Evolutionary conservation across 2,888 invertebrate genomes (phyloP), one percentile per base, ranked within the genome.

Genomic region (Sarcophaga subvicina): DNA sequence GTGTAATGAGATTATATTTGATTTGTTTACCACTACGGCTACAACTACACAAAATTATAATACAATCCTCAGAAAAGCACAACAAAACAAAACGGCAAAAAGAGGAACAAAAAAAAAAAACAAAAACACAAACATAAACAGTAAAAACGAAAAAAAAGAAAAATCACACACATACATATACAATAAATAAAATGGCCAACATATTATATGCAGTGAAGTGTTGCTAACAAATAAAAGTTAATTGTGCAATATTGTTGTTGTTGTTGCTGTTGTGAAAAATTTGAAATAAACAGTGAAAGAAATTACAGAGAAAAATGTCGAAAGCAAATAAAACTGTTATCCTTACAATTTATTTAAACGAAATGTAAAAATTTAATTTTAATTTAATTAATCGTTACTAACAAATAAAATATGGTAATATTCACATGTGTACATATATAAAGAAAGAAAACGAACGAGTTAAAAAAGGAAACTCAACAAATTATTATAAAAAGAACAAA

Each of bases 141-240:
- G 8, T 37, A 10, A 37, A 37, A 17, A 37, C 11, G 45, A 10
- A 37, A 3, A 69, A 82, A 75, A 75, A 63, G 62, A 60, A 2
- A 37, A 5, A 69, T 76, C 63, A 75, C 45, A 54, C 25, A 37
- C 37, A 70, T 54, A 4, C 54, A 20, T 66, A 60, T 60, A 64
- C 37, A 79, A 84, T 54, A 37, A 37, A 60, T 66, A 85, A 85
- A 85, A 85, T 85, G 82, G 78, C 78, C 77, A 85, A 82, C 72
- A 70, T 20, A 20, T 82, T 78, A 82, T 82, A 37, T 69, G 73
- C 62, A 72, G 77, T 62, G 72, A 64, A 69, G 62, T 78, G 79
- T 85, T 69, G 73, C 82, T 73, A 82, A 77, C 73, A 85, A 85
- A 81, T 85, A 82, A 12, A 63, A 70, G 78, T 72, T 85, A 85